phyloP scores from a whole-genome alignment of 2,113 vertebrate species.

The Platanista minor region DNA sequence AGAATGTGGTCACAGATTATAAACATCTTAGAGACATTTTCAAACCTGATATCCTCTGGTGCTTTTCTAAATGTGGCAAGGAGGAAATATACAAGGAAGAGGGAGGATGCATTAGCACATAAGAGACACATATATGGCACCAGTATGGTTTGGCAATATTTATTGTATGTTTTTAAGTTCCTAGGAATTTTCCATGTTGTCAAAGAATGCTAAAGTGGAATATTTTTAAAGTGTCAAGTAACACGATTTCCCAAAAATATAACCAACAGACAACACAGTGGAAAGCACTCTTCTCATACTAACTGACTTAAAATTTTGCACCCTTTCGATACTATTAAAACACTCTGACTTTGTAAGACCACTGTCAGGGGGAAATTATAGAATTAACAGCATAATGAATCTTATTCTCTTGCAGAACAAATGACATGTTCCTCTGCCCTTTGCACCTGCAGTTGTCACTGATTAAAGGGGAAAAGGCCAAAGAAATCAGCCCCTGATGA shows the following conservation, averaged over 20 bases:
- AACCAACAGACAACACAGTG: neutral
- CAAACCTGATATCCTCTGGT: neutral
- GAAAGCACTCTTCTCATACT: neutral
- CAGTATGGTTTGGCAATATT: neutral
- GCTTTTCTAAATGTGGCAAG: neutral
- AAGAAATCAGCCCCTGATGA: constrained; percentile 32
- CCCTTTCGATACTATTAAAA: neutral
- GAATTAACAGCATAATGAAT: constrained; percentile 21
- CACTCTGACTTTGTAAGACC: neutral
- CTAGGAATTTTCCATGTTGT: neutral
- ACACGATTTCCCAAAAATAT: neutral
- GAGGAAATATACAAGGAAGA: neutral
- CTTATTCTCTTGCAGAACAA: constrained; percentile 10
- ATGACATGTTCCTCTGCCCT: neutral
- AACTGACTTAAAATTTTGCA: constrained; percentile 23
- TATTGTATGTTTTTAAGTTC: neutral
- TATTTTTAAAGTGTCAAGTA: neutral
- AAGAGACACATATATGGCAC: neutral
- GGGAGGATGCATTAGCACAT: neutral
- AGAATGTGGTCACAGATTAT: neutral
- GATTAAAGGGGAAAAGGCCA: constrained; percentile 33
- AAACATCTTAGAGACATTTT: neutral
- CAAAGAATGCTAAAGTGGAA: neutral
- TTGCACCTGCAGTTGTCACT: constrained; percentile 25
- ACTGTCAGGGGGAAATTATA: constrained; percentile 3